Conservation (phyloP, 2,888 invertebrate genomes). For the Venusia cambrica region DNA sequence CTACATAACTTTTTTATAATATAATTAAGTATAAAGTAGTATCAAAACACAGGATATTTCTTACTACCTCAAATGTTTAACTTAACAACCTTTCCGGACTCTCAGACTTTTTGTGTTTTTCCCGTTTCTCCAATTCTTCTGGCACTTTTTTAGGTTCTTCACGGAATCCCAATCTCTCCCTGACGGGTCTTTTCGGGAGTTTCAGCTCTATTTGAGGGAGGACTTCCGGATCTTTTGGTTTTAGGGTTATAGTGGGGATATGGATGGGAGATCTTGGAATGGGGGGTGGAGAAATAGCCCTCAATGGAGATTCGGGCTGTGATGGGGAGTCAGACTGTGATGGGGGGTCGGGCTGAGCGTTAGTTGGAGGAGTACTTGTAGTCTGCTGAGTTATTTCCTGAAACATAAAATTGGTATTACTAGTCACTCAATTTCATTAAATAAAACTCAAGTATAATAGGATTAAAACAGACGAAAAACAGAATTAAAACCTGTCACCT, state of each 20-base stretch:
- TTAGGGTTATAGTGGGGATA: constrained; percentile 2
- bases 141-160: constrained; percentile 44
- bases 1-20: constrained; percentile 13
- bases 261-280: constrained; percentile 16
- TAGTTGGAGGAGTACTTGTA: constrained; percentile 48
- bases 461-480: no score
- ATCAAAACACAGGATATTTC: constrained; percentile 26
- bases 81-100: constrained; percentile 73
- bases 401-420: constrained; percentile 27
- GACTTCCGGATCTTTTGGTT: constrained; percentile 47
- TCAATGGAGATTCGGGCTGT: constrained; percentile 20
- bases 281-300: constrained; percentile 12
- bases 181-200: constrained; percentile 70
- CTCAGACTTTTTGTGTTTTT: constrained; percentile 46
- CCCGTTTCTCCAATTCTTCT: constrained; percentile 45
- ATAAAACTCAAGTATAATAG: no score
- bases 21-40: constrained; percentile 22
- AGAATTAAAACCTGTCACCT: no score
- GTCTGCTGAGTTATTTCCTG: constrained; percentile 63
- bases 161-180: constrained; percentile 64
- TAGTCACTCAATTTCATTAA: no score
- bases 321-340: constrained; percentile 37
- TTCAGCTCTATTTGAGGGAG: constrained; percentile 73
- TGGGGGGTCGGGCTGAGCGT: constrained; percentile 32
- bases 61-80: constrained; percentile 60